A percentile compares a stretch with the other conserved stretches of the same genome.
Evolutionary conservation across 2,888 invertebrate species (phyloP).

Genomic region (Pyrrhosoma nymphula): DNA sequence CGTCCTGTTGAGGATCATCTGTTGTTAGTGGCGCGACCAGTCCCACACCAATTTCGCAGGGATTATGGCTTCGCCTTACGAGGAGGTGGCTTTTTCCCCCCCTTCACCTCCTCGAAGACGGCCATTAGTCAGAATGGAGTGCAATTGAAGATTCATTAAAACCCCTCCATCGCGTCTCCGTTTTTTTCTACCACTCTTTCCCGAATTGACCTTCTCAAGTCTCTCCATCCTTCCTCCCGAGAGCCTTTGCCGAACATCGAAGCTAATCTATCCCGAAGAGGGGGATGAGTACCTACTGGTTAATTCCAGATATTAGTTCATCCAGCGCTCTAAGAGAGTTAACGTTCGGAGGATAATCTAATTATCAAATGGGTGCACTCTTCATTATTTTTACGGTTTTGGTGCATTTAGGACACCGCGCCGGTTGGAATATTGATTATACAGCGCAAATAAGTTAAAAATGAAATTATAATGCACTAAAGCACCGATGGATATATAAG

Average conservation of each 20-base stretch:
- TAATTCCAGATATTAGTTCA: background rate
- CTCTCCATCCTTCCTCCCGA: background rate
- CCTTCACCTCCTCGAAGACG: background rate
- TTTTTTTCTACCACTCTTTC: background rate
- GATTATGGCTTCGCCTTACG: background rate
- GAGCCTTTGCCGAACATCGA: background rate
- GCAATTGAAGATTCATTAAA: background rate
- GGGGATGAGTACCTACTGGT: too few relatives aligned
- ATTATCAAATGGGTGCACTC: too few relatives aligned
- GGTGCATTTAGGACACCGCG: too few relatives aligned
- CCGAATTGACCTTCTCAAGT: background rate
- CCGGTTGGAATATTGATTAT: too few relatives aligned
- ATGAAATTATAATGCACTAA: too few relatives aligned
- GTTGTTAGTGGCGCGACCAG: background rate
- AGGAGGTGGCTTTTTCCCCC: background rate
- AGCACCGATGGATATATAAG: too few relatives aligned
- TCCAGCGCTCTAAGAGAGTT: background rate
- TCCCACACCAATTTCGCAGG: background rate
- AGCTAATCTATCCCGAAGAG: background rate
- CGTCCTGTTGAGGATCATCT: background rate
- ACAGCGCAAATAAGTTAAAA: too few relatives aligned
- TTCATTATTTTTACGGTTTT: too few relatives aligned
- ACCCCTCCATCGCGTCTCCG: background rate
- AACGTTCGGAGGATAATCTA: background rate
- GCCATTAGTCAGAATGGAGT: background rate